Conservation (phyloP, 2,888 invertebrate genomes). For the Myopa tessellatipennis region DNA sequence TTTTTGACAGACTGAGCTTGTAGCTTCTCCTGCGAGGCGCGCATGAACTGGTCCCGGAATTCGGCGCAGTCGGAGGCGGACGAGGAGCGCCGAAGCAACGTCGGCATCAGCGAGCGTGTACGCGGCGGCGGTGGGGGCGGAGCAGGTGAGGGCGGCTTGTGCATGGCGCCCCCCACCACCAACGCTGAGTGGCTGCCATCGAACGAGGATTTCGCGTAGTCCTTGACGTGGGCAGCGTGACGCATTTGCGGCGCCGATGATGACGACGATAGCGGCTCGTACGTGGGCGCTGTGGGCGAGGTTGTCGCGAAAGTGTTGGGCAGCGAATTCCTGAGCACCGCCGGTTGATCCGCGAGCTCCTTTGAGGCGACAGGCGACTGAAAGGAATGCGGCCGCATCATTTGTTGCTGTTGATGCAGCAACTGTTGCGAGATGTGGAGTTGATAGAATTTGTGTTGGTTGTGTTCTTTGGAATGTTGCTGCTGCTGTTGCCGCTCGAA, state of each 20-base stretch:
- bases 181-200: slow-evolving; percentile 2
- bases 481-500: slow-evolving; percentile 77
- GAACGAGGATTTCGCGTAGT: slow-evolving; percentile 28
- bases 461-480: slow-evolving; percentile 61
- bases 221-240: background rate
- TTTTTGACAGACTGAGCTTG: slow-evolving; percentile 60
- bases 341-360: slow-evolving; percentile 48
- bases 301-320: slow-evolving; percentile 57
- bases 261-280: slow-evolving; percentile 23
- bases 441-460: slow-evolving; percentile 47
- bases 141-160: slow-evolving; percentile 63
- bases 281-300: slow-evolving; percentile 31
- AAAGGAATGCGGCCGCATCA: slow-evolving; percentile 62
- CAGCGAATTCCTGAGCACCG: slow-evolving; percentile 62
- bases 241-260: slow-evolving; percentile 4
- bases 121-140: slow-evolving; percentile 67
- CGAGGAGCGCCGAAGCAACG: slow-evolving; percentile 71
- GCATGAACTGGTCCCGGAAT: slow-evolving; percentile 63
- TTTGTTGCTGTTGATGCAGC: slow-evolving; percentile 53
- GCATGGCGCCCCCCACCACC: slow-evolving; percentile 28
- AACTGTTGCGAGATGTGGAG: slow-evolving; percentile 53
- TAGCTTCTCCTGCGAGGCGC: slow-evolving; percentile 54
- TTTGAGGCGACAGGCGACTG: slow-evolving; percentile 53
- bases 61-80: slow-evolving; percentile 78
- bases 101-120: slow-evolving; percentile 61